Evolutionary conservation across 2,888 invertebrate genomes (phyloP), one percentile per base, ranked within the genome.

Genomic region (Sisyra terminalis): DNA sequence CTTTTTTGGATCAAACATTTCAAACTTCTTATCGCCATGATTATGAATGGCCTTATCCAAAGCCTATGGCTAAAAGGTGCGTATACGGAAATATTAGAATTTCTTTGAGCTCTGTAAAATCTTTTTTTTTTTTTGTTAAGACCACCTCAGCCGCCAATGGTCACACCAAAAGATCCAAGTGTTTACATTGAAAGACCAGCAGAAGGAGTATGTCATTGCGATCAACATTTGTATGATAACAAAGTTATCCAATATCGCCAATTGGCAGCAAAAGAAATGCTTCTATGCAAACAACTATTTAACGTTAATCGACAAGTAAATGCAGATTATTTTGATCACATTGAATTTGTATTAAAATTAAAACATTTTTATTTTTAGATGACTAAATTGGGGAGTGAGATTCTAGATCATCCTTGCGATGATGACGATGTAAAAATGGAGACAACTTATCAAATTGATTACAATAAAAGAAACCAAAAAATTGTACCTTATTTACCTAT

Each of bases 131-230:
- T 35, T 15, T 39, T 39, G 29, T 49, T 17, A 50, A 73, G 75
- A 53, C 74, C 75, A 50, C 67, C 71, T 39, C 69, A 73, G 53
- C 76, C 77, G 0, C 74, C 75, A 0, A 56, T 59, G 6, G 67
- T 66, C 7, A 64, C 67, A 2, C 55, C 62, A 2, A 61, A 63
- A 40, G 67, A 69, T 0, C 54, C 58, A 2, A 56, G 61, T 18
- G 61, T 65, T 43, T 66, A 63, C 46, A 58, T 63, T n/a, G 68
- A 66, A 1, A 64, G 68, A 8, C 63, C 71, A 1, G 70, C 73
- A 2, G 71, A 73, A 1, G 72, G 73, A 0, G 73, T 73, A 52
- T 78, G 77, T 51, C 71, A 73, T 54, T 78, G 78, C 58, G 73
- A 75, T 47, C 66, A 65, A 0, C 76, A 76, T 51, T 64, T 70